Base-by-base conservation (phyloP, 2,113 vertebrate genomes). In the Xiphorhynchus elegans region DNA sequence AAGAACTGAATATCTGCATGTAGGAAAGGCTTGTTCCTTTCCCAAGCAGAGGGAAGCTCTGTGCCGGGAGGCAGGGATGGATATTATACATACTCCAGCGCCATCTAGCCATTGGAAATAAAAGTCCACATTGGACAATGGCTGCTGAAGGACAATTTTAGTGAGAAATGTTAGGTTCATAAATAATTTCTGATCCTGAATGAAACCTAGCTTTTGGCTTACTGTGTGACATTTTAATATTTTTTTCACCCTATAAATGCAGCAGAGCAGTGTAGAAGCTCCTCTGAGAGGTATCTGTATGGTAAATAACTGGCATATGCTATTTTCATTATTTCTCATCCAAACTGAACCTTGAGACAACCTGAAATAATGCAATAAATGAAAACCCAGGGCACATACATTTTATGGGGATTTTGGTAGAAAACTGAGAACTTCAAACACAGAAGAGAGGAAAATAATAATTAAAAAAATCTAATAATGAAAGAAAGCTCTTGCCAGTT, bases 161-260 rank as follows among this genome's bases (percentile, higher is more conserved):
- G 59, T 15, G 67, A 73, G 85, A 95, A 94, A 96, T 91, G 87
- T 75, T 93, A 94, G 59, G 39, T 77, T 84, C 96, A 96, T 97
- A 95, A 97, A 97, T 96, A 96, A 96, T 96, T 96, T 90, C 87
- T 87, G 89, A 91, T 74, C 63, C 60, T 73, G 53, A 39, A 78
- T 68, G 70, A 94, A 94, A 95, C 53, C n/a, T 60, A 73, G 80
- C 59, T 96, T 93, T 96, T 90, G 79, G 92, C 70, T 95, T 90
- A 78, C 46, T 87, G 85, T 80, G 56, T 81, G 85, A 73, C 81
- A 89, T 96, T 96, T 96, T 40, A 77, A 62, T 91, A 10, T 80
- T 91, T 91, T 95, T 81, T 95, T 89, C 75, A 37, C 42, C n/a
- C 47, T 66, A 86, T 87, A 95, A 93, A 89, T 81, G 80, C n/a